Evolutionary conservation across 2,888 invertebrate species (phyloP).

Genomic region (Conops quadrifasciatus): DNA sequence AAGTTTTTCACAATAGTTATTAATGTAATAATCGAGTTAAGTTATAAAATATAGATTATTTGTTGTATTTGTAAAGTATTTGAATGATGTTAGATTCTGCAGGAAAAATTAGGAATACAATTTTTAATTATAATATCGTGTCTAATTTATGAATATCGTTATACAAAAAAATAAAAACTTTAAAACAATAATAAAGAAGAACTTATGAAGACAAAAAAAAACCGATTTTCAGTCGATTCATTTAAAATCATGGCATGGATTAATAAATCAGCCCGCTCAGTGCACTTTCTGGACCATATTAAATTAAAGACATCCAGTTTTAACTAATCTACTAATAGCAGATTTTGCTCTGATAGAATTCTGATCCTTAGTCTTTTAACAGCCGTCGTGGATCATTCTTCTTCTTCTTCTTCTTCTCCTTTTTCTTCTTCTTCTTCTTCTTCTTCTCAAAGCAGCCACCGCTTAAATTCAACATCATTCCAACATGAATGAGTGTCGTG

Average conservation of each 20-base stretch:
- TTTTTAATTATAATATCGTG: too few relatives aligned
- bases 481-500: conserved; percentile 47
- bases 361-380: too few relatives aligned
- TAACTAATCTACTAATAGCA: too few relatives aligned
- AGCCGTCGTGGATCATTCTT: too few relatives aligned
- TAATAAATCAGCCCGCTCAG: too few relatives aligned
- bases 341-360: too few relatives aligned
- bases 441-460: conserved; percentile 38
- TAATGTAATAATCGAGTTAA: conserved; percentile 32
- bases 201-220: neutral
- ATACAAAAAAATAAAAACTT: conserved; percentile 37
- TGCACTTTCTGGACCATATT: too few relatives aligned
- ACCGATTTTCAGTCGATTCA: neutral
- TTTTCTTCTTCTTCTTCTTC: conserved; percentile 12
- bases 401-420: too few relatives aligned
- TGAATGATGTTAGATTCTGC: conserved; percentile 23
- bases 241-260: neutral
- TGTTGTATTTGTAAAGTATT: conserved; percentile 34
- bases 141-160: too few relatives aligned
- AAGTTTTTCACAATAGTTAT: conserved; percentile 17
- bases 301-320: too few relatives aligned
- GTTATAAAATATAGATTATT: conserved; percentile 22
- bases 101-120: conserved; percentile 25
- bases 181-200: conserved; percentile 14
- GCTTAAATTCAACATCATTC: conserved; percentile 45